phyloP scores from a whole-genome alignment of 2,797 vertebrate genomes.

The Fringilla coelebs region DNA sequence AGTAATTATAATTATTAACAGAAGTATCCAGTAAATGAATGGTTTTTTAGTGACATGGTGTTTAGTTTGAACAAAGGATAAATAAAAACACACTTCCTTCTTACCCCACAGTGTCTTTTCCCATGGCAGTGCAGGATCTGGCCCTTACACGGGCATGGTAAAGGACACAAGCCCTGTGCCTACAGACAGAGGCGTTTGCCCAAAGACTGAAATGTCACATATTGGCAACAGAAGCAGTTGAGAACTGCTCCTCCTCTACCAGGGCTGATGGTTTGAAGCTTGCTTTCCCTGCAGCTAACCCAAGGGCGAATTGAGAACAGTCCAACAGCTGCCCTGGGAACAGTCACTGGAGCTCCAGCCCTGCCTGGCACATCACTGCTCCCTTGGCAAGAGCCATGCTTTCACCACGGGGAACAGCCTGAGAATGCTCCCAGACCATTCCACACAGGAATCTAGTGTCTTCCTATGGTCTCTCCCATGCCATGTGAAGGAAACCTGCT shows the following conservation, averaged over 20 bases:
- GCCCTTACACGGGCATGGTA: neutral
- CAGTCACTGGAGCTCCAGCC: neutral
- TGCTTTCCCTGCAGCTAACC: neutral
- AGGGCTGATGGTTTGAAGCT: neutral
- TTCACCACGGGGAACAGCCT: neutral
- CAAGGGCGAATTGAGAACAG: fast-evolving
- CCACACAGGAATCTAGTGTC: neutral
- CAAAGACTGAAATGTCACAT: neutral
- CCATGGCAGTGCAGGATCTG: neutral
- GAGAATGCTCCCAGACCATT: neutral
- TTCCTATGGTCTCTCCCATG: neutral
- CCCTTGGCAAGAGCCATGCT: neutral
- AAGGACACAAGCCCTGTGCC: neutral
- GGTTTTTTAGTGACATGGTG: neutral
- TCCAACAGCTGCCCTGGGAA: neutral
- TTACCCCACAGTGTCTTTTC: neutral
- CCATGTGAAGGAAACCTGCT: neutral
- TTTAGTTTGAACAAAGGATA: neutral
- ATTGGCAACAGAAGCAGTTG: neutral
- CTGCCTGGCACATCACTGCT: neutral
- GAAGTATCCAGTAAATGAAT: constrained; percentile 12
- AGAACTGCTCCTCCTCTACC: neutral
- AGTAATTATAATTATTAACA: constrained; percentile 61
- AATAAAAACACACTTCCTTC: neutral
- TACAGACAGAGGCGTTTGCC: neutral